Evolutionary conservation across 2,113 vertebrate species (phyloP), one percentile per base, ranked within the genome.

Genomic region (Silurus glanis): DNA sequence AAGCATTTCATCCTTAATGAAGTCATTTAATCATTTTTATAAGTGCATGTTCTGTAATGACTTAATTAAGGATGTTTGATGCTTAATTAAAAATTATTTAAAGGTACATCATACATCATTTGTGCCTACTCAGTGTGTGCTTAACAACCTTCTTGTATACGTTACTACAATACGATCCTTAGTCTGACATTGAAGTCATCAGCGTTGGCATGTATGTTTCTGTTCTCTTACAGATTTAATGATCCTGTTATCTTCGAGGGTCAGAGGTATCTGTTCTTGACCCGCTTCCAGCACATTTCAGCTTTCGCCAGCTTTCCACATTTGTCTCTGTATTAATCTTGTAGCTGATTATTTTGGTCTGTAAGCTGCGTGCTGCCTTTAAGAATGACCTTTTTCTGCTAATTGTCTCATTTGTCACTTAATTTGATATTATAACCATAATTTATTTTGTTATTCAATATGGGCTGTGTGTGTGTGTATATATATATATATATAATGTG

Each of bases 161-260:
- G 17, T 78, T 17, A 16, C 23, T 58, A 17, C 51, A 56, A 2
- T 56, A n/a, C 9, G 16, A 28, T 37, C 3, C 3, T 56, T 79
- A 37, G 17, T 19, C 13, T n/a, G 23, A 21, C 23, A 0, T 45
- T 59, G 25, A 80, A 59, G 25, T 9, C 59, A 66, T n/a, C 58
- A 21, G n/a, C 76, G n/a, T 25, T 19, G n/a, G 6, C 9, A 5
- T 23, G 94, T 93, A 91, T 93, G 92, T 89, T 94, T 93, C 93
- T 95, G 89, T 94, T 93, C 92, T 89, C 86, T 94, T 95, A 86
- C 95, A 97, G 96, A 96, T 96, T 94, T 94, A 96, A 96, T 95
- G 95, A 96, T 90, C 94, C 94, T 91, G 96, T 95, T 95, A 92
- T 95, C 89, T 95, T 94, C 91, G 95, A 96, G 93, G 94, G 94